Evolutionary conservation across 1,140 invertebrate species (phyloP).

Genomic region (Rhynchophorus ferrugineus): DNA sequence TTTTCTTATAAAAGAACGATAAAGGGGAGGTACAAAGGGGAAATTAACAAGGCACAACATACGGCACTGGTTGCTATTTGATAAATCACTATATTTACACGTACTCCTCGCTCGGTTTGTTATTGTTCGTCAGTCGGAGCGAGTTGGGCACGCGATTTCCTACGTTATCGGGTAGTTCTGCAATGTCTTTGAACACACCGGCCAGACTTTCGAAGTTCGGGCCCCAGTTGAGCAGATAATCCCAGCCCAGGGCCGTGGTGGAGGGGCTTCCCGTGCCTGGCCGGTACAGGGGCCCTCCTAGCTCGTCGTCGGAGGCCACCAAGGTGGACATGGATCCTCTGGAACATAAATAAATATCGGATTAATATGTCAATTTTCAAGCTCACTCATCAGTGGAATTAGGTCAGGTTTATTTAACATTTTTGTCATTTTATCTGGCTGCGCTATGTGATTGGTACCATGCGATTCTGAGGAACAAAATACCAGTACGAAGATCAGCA

Average conservation of each 20-base stretch:
- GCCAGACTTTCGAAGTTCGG: conserved; percentile 92
- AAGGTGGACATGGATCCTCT: conserved; percentile 84
- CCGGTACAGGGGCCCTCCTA: conserved; percentile 65
- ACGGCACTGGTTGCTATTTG: too few species aligned
- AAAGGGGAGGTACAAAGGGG: neutral
- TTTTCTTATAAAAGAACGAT: neutral
- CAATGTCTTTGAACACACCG: conserved; percentile 94
- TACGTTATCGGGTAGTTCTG: conserved; percentile 78
- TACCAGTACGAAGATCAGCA: too few species aligned
- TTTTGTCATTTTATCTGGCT: too few species aligned
- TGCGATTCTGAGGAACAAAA: too few species aligned
- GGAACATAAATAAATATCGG: conserved; percentile 17
- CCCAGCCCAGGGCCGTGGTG: conserved; percentile 73
- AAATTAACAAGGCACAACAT: conserved; percentile 15
- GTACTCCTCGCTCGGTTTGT: conserved; percentile 69
- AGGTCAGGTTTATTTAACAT: too few species aligned
- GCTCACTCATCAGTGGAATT: too few species aligned
- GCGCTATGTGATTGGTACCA: too few species aligned
- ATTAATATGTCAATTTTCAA: neutral
- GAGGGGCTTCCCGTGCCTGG: conserved; percentile 69
- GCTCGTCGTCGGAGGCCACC: conserved; percentile 86
- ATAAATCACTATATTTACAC: conserved; percentile 45
- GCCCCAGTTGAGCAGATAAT: conserved; percentile 91
- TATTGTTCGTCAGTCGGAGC: conserved; percentile 52
- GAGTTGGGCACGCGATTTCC: conserved; percentile 55